Conservation (phyloP, 2,113 vertebrate species). For the Poecilia latipinna region DNA sequence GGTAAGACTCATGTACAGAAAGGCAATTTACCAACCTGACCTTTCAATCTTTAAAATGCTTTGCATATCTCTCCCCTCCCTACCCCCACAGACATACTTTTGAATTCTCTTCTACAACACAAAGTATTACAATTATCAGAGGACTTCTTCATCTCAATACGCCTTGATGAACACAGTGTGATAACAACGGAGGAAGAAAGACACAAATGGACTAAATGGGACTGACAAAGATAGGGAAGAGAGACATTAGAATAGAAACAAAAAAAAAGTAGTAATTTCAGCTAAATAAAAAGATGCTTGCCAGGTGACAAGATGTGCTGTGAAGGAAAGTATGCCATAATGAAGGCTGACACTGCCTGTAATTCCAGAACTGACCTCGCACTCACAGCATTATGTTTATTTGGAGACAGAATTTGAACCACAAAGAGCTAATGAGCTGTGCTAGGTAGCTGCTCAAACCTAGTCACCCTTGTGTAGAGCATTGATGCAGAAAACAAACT, state of each 20-base stretch:
- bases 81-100: constrained; percentile 33
- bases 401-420: constrained; percentile 61
- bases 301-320: constrained; percentile 19
- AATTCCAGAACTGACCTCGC: constrained; percentile 60
- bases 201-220: constrained; percentile 19
- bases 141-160: constrained; percentile 58
- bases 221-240: constrained; percentile 22
- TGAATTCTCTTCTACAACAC: constrained; percentile 57
- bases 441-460: constrained; percentile 37
- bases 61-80: constrained; percentile 39
- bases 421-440: constrained; percentile 54
- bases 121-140: constrained; percentile 54
- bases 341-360: constrained; percentile 49
- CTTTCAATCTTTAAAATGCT: constrained; percentile 75
- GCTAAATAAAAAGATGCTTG: constrained; percentile 25
- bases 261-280: constrained; percentile 54
- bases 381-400: constrained; percentile 61
- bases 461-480: constrained; percentile 19
- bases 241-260: constrained; percentile 43
- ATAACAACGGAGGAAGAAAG: constrained; percentile 50
- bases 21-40: constrained; percentile 78
- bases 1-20: constrained; percentile 74
- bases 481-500: constrained; percentile 22
- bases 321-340: constrained; percentile 43
- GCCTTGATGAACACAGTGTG: constrained; percentile 51